These are phyloP conservation scores for Channa striata DNA, from an alignment of 2,797 vertebrate genomes.

Conservation along the genomic window DNA sequence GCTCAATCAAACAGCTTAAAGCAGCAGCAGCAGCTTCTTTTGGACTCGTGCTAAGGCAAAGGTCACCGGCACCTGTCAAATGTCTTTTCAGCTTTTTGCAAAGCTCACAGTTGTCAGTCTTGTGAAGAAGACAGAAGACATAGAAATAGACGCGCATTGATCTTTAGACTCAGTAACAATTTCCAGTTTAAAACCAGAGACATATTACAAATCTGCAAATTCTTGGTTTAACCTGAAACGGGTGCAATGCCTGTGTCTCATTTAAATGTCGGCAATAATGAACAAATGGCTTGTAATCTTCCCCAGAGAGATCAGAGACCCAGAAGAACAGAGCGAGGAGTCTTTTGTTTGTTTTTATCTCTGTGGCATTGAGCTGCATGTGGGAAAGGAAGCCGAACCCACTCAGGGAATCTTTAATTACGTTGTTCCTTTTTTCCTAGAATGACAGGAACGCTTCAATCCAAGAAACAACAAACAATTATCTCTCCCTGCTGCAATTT, in stretches of 20 bases:
- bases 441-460: conserved; percentile 45
- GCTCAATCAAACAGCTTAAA: conserved; percentile 9
- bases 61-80: neutral
- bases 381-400: conserved; percentile 35
- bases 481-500: conserved; percentile 37
- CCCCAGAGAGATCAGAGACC: conserved; percentile 5
- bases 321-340: neutral
- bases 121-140: neutral
- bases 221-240: neutral
- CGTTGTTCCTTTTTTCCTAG: conserved; percentile 24
- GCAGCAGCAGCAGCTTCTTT: conserved; percentile 17
- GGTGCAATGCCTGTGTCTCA: neutral
- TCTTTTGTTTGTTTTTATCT: conserved; percentile 52
- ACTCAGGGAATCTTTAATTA: conserved; percentile 57
- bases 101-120: neutral
- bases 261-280: conserved; percentile 31
- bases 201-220: conserved; percentile 6
- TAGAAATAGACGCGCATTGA: neutral
- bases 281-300: neutral
- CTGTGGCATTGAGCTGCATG: conserved; percentile 28
- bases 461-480: conserved; percentile 55
- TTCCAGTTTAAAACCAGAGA: neutral
- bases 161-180: neutral
- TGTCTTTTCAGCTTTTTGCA: neutral
- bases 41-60: neutral